phyloP scores from a whole-genome alignment of 2,888 invertebrate genomes.

The Aspidapion aeneum region DNA sequence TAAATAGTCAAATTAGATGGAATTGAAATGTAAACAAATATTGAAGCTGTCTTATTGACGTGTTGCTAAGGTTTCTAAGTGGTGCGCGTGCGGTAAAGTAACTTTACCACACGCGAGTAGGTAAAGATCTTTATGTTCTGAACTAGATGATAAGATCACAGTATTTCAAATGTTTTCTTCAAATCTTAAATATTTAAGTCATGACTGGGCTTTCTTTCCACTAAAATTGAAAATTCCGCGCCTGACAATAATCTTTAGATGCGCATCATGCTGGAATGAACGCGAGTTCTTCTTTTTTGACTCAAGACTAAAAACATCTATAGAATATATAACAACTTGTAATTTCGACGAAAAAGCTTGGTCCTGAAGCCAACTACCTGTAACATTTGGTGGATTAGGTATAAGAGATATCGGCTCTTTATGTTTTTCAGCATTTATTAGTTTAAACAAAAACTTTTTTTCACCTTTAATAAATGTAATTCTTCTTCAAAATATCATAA shows the following conservation, averaged over 20 bases:
- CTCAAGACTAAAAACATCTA: neutral
- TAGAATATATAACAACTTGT: neutral
- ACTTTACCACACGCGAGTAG: no score
- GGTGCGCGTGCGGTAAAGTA: no score
- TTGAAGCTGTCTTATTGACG: no score
- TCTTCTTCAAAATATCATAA: neutral
- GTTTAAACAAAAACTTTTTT: neutral
- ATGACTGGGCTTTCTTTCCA: no score
- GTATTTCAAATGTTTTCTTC: neutral
- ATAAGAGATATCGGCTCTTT: neutral
- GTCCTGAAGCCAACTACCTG: neutral
- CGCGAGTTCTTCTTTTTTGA: neutral
- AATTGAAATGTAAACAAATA: no score
- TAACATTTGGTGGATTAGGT: neutral
- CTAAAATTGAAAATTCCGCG: neutral
- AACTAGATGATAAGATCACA: neutral
- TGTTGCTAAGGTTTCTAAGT: no score
- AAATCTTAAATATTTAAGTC: neutral
- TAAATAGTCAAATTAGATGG: no score
- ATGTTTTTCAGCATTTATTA: neutral
- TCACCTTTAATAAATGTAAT: neutral
- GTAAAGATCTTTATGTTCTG: neutral
- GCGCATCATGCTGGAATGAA: neutral
- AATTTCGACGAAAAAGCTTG: no score
- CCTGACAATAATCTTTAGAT: neutral